A percentile compares a stretch with the other conserved stretches of the same genome.
Conservation (phyloP, 1,140 invertebrate species). For the Cydia amplana region DNA sequence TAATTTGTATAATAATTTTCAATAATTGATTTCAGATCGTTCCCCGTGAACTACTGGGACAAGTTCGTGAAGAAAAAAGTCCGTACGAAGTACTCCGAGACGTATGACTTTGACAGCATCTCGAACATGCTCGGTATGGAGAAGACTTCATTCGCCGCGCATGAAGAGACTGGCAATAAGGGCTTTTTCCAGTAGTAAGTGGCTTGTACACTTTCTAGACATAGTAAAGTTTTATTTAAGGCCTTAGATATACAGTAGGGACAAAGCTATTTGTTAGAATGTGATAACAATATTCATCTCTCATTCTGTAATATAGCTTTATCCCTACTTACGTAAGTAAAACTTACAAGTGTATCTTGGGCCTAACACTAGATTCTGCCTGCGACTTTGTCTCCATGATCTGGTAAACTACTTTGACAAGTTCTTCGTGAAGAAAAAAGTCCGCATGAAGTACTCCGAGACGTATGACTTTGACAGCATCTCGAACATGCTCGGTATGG, state of each 20-base stretch:
- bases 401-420: slow-evolving; percentile 99
- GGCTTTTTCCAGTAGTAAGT: slow-evolving; percentile 76
- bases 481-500: slow-evolving; percentile 96
- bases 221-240: no score
- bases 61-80: slow-evolving; percentile 99
- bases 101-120: slow-evolving; percentile 98
- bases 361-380: no score
- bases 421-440: slow-evolving; percentile 98
- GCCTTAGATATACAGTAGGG: no score
- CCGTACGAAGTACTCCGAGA: slow-evolving; percentile 97
- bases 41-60: slow-evolving; percentile 99
- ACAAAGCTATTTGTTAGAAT: no score
- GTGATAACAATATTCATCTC: no score
- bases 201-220: no score
- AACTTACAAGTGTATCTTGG: no score
- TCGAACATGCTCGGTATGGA: slow-evolving; percentile 97
- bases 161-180: slow-evolving; percentile 87
- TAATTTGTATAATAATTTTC: no score
- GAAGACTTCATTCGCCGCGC: slow-evolving; percentile 91
- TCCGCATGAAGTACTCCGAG: slow-evolving; percentile 97
- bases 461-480: slow-evolving; percentile 98
- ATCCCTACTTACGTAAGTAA: no score
- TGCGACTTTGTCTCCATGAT: no score
- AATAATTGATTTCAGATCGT: slow-evolving; percentile 85
- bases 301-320: no score